Base-by-base conservation (phyloP, 2,888 invertebrate species). In the Spodoptera picta region DNA sequence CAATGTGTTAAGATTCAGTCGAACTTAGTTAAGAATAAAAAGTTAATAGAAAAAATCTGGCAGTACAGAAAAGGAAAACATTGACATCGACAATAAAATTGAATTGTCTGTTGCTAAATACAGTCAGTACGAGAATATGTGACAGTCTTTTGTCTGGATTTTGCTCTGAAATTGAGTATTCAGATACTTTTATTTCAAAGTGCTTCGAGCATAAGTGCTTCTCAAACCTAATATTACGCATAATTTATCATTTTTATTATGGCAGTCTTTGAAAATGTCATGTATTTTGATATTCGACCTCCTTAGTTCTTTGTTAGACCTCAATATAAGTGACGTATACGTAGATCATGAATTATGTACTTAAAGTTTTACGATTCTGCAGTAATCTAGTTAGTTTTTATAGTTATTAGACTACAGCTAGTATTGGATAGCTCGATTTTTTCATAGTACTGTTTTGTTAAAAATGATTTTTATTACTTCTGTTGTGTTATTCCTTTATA, bases 161-260 rank as follows among this genome's bases (percentile, higher is more conserved):
- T 36, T 36, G 2, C 36, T 36, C 36, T 36, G 7, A 36, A 36
- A 36, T 7, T 36, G 7, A 36, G 36, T 36, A 36, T 36, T 36
- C 4, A 7, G 36, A 36, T n/a, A n/a, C 36, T 36, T 36, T 36
- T 36, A 36, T 36, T 36, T 36, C 31, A 36, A 36, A 36, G 36
- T 36, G 36, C 9, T 1, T 41, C 44, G 41, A 50, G 52, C 48
- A 23, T 52, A 4, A 46, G 23, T 23, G 31, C 43, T 61, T 51
- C 11, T 48, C 61, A 41, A 44, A 61, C 11, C 31, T 60, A 11
- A 69, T 69, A 65, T 52, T 62, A 65, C 52, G 52, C 62, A 65
- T 62, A 65, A 36, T 36, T 61, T 77, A 83, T 85, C 79, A 83
- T 74, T 80, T 84, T 83, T 85, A 84, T 19, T 82, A 72, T 77